These are phyloP conservation scores for Spodoptera littoralis DNA, from an alignment of 2,888 invertebrate genomes.

Conservation along the genomic window DNA sequence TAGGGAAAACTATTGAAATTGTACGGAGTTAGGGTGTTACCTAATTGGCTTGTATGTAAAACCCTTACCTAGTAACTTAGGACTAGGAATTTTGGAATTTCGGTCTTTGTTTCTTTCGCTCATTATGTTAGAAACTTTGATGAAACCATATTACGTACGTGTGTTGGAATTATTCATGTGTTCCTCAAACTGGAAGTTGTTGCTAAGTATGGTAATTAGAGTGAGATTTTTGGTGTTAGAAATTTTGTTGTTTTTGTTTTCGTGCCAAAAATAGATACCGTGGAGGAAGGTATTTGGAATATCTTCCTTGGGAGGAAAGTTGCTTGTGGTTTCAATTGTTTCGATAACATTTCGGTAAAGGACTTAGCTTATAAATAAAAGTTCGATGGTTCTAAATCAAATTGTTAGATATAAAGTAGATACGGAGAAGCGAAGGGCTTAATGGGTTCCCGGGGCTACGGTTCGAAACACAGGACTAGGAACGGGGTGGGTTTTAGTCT, in stretches of 20 bases:
- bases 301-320: not conserved
- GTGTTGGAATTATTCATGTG: conserved; percentile 42
- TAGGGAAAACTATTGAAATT: conserved; percentile 14
- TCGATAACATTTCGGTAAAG: no score
- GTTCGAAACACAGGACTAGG: no score
- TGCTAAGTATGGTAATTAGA: conserved; percentile 39
- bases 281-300: not conserved
- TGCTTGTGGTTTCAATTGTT: not conserved
- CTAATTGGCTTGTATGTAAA: conserved; percentile 43
- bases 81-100: conserved; percentile 33
- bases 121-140: conserved; percentile 35
- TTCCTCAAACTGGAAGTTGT: conserved; percentile 26
- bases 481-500: no score
- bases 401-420: no score
- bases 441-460: no score
- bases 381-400: no score
- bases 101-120: conserved; percentile 16
- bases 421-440: no score
- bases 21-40: conserved; percentile 24
- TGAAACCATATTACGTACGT: conserved; percentile 29
- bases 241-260: conserved; percentile 5
- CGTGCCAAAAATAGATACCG: not conserved
- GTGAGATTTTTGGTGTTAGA: conserved; percentile 13
- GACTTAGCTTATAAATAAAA: no score
- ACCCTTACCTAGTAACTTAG: conserved; percentile 31